Conservation (phyloP, 2,113 vertebrate genomes). For the Uria aalge region DNA sequence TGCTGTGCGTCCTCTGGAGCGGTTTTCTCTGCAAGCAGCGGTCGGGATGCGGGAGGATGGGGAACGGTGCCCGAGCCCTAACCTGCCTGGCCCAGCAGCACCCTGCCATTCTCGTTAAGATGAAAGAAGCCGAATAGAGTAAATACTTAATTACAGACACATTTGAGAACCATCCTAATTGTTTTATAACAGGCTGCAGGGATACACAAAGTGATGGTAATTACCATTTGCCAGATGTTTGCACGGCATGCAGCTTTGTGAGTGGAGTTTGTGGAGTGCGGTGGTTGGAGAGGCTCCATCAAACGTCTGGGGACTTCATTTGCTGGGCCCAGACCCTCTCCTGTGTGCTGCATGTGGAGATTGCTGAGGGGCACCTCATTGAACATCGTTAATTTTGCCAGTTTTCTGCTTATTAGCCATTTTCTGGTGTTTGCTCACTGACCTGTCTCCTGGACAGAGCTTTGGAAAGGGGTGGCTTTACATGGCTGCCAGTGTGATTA, state of each 20-base stretch:
- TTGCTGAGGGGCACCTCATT: background rate
- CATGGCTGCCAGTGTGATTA: background rate
- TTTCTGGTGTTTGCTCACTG: background rate
- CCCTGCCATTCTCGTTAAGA: background rate
- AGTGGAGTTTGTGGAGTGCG: background rate
- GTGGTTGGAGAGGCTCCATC: background rate
- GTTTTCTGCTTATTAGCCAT: background rate
- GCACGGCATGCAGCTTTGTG: background rate
- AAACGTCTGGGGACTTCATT: background rate
- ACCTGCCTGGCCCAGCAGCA: background rate
- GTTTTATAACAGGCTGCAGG: conserved; percentile 63
- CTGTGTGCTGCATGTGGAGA: background rate
- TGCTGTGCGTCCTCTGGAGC: background rate
- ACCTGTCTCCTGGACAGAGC: background rate
- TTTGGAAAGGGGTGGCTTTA: background rate
- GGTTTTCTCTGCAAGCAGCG: background rate
- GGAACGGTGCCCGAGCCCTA: fast-evolving
- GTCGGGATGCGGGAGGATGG: background rate
- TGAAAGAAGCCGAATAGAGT: background rate
- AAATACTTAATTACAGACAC: background rate
- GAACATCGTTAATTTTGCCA: background rate
- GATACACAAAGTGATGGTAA: conserved; percentile 64
- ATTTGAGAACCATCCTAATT: conserved; percentile 35
- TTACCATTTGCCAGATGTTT: background rate
- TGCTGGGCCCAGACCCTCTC: background rate